Conservation (phyloP, 2,888 invertebrate genomes). For the Sarcophaga carnaria region DNA sequence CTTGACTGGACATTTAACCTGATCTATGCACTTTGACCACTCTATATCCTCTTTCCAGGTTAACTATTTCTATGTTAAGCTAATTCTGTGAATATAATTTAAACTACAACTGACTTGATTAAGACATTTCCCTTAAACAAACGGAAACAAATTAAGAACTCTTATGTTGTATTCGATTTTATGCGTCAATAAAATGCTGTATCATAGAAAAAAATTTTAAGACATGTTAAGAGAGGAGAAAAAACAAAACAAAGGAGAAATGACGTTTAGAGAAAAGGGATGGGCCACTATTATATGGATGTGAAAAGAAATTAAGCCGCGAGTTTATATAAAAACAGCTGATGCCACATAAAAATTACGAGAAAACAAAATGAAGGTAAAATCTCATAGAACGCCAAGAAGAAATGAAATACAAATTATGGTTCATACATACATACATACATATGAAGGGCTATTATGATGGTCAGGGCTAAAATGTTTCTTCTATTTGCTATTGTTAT, state of each 20-base stretch:
- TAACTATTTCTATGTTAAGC: too few species aligned
- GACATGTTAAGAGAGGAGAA: constrained; percentile 41
- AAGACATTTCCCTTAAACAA: too few species aligned
- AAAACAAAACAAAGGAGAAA: constrained; percentile 16
- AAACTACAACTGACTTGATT: too few species aligned
- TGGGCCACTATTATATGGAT: background rate
- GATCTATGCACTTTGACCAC: too few species aligned
- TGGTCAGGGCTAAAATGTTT: background rate
- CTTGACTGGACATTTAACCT: too few species aligned
- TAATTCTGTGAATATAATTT: too few species aligned
- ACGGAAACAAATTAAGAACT: too few species aligned
- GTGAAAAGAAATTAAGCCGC: constrained; percentile 35
- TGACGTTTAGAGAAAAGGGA: constrained; percentile 26
- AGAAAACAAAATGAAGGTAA: constrained; percentile 21
- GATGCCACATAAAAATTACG: constrained; percentile 51
- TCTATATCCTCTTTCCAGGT: too few species aligned
- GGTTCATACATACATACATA: background rate
- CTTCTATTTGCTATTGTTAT: background rate
- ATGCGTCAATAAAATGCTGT: background rate
- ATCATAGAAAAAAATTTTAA: constrained; percentile 31
- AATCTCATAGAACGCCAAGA: constrained; percentile 1
- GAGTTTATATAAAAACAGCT: constrained; percentile 56
- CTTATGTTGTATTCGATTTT: too few species aligned
- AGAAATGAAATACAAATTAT: constrained; percentile 44
- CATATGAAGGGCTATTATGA: too few species aligned